These are phyloP conservation scores for Dicyrtoma fusca DNA, from an alignment of 2,888 invertebrate genomes.

Conservation along the genomic window DNA sequence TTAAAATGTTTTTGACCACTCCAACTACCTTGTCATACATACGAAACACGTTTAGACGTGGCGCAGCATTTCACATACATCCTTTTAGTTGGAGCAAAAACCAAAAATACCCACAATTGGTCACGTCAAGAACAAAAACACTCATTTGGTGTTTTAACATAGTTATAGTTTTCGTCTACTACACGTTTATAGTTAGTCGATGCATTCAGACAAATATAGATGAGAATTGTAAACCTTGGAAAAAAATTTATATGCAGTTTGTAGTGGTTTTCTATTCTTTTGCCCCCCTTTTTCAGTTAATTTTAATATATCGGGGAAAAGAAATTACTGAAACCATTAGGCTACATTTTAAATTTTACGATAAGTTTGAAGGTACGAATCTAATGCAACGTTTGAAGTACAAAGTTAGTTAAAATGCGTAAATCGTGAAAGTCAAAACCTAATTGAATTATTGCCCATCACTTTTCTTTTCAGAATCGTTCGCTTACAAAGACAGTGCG, in stretches of 20 bases:
- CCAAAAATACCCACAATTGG: neutral
- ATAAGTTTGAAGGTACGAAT: too few relatives aligned
- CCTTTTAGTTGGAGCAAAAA: slow-evolving; percentile 4
- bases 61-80: neutral
- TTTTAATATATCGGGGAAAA: too few relatives aligned
- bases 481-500: too few relatives aligned
- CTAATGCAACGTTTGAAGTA: too few relatives aligned
- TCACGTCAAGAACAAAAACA: neutral
- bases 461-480: too few relatives aligned
- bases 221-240: too few relatives aligned
- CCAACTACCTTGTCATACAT: neutral
- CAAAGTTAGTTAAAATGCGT: too few relatives aligned
- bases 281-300: neutral
- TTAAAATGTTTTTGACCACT: neutral
- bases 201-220: neutral
- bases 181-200: neutral
- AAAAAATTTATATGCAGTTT: slow-evolving; percentile 17
- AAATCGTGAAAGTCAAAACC: too few relatives aligned
- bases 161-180: neutral
- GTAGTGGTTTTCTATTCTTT: neutral
- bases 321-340: too few relatives aligned
- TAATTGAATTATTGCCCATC: too few relatives aligned
- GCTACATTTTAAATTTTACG: too few relatives aligned
- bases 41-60: neutral
- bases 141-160: neutral